These are phyloP conservation scores for Melanotaenia duboulayi DNA, from an alignment of 2,113 vertebrate species.

Conservation along the genomic window DNA sequence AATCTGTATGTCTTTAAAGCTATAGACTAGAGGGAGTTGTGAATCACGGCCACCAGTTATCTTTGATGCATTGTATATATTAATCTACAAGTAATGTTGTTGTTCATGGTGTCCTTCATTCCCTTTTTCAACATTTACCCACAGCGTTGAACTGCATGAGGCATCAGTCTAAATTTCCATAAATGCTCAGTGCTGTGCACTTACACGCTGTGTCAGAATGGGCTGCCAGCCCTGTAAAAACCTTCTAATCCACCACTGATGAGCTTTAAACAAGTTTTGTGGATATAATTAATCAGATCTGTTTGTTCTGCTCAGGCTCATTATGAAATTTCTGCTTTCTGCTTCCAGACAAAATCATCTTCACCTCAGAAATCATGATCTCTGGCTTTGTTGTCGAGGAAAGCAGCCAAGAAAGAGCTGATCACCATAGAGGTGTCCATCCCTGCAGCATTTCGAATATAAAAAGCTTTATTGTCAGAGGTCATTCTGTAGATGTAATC, in stretches of 20 bases:
- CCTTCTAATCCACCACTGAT: conserved; percentile 6
- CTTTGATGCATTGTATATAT: not conserved
- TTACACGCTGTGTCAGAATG: conserved; percentile 20
- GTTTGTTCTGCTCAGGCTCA: conserved; percentile 10
- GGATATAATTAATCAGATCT: conserved; percentile 11
- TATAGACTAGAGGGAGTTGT: not conserved
- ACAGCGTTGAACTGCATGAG: conserved; percentile 6
- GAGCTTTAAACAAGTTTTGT: conserved; percentile 14
- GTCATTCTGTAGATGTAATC: conserved; percentile 13
- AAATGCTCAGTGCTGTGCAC: conserved; percentile 11
- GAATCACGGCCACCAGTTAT: not conserved
- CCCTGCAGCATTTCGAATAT: conserved; percentile 10
- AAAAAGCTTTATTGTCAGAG: conserved; percentile 13
- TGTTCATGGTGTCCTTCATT: conserved; percentile 24
- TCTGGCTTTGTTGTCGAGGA: conserved; percentile 39
- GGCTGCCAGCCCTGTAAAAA: conserved; percentile 3
- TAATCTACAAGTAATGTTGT: not conserved
- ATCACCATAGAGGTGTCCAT: conserved; percentile 31
- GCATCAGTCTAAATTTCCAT: conserved; percentile 23
- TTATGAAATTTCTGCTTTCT: not conserved
- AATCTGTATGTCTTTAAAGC: not conserved
- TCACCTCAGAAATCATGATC: conserved; percentile 4
- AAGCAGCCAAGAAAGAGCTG: conserved; percentile 16
- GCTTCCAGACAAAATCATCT: conserved; percentile 8
- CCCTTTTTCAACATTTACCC: conserved; percentile 25